These are phyloP conservation scores for Teleopsis dalmanni DNA, from an alignment of 1,140 invertebrate species.

Conservation along the genomic window DNA sequence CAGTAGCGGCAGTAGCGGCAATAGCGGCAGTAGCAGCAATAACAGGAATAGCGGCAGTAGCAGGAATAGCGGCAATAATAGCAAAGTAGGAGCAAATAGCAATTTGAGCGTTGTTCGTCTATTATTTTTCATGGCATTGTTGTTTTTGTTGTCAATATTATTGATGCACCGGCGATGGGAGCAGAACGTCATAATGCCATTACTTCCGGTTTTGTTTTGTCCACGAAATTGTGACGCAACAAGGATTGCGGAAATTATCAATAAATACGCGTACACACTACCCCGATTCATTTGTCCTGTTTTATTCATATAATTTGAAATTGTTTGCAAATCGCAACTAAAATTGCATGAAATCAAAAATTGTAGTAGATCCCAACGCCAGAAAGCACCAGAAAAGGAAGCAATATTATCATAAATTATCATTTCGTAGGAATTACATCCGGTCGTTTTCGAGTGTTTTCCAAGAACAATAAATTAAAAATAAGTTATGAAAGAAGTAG, in stretches of 20 bases:
- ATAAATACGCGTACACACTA: slow-evolving; percentile 36
- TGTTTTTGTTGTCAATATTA: neutral
- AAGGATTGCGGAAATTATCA: slow-evolving; percentile 35
- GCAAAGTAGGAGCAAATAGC: too few relatives aligned
- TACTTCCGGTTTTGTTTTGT: slow-evolving; percentile 35
- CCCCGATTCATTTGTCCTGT: neutral
- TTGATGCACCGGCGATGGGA: too few relatives aligned
- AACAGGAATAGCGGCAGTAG: too few relatives aligned
- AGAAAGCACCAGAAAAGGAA: slow-evolving; percentile 29
- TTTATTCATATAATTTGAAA: neutral
- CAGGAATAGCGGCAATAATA: too few relatives aligned
- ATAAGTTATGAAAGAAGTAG: neutral
- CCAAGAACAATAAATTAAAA: neutral
- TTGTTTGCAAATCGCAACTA: slow-evolving; percentile 13
- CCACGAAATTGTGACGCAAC: slow-evolving; percentile 10
- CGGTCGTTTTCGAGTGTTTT: too few relatives aligned
- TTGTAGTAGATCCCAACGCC: too few relatives aligned
- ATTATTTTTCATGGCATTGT: too few relatives aligned
- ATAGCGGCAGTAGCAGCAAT: too few relatives aligned
- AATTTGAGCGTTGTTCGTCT: too few relatives aligned
- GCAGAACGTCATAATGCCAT: slow-evolving; percentile 32
- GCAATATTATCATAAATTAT: slow-evolving; percentile 45
- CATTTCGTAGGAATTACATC: slow-evolving; percentile 45
- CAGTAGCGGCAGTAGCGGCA: neutral
- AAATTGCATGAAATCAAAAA: slow-evolving; percentile 20